phyloP scores from a whole-genome alignment of 2,797 vertebrate genomes.

The Pelobates cultripes region DNA sequence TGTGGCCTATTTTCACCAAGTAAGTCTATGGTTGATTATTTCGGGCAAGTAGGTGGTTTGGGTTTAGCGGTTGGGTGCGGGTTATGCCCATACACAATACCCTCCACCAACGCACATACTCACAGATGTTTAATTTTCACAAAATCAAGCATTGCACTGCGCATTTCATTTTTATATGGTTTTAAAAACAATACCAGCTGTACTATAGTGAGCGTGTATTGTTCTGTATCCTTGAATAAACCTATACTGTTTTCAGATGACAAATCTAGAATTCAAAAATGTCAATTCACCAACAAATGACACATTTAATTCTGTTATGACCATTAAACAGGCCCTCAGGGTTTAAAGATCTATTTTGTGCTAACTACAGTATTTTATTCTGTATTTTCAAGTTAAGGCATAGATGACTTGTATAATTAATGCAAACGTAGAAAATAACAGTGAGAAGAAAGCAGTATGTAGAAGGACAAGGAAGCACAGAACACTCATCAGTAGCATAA shows the following conservation, averaged over 20 bases:
- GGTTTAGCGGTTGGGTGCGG: too few relatives aligned
- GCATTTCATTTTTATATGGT: too few relatives aligned
- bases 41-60: too few relatives aligned
- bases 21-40: too few relatives aligned
- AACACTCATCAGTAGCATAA: constrained; percentile 1
- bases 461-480: constrained; percentile 7
- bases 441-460: background rate
- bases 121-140: too few relatives aligned
- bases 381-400: background rate
- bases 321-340: background rate
- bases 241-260: background rate
- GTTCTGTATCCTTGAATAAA: background rate
- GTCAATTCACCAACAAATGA: background rate
- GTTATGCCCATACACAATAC: too few relatives aligned
- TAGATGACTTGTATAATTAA: background rate
- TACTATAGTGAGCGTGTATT: too few relatives aligned
- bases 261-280: constrained; percentile 1
- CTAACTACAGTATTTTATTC: background rate
- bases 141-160: too few relatives aligned
- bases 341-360: background rate
- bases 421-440: background rate
- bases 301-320: background rate
- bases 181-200: too few relatives aligned
- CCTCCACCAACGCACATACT: too few relatives aligned
- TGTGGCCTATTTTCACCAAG: too few relatives aligned